Conservation (phyloP, 2,888 invertebrate species). For the Melanchra persicariae region DNA sequence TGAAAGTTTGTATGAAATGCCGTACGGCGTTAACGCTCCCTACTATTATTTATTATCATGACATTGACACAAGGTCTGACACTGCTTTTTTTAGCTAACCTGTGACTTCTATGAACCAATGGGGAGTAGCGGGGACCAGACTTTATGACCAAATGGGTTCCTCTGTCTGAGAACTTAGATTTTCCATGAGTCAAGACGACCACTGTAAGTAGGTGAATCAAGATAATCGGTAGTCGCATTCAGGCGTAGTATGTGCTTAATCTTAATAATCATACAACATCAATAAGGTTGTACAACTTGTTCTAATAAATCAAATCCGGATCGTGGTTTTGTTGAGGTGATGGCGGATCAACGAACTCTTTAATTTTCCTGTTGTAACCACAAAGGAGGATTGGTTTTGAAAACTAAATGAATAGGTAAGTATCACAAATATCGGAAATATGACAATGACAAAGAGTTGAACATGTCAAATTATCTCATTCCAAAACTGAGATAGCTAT, state of each 20-base stretch:
- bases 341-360: conserved; percentile 7
- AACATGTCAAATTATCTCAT: neutral
- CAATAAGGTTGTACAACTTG: neutral
- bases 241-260: too few relatives aligned
- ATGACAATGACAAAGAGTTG: neutral
- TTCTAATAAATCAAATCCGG: conserved; percentile 2
- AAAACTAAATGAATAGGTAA: conserved; percentile 4
- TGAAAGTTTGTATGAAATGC: too few relatives aligned
- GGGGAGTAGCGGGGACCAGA: too few relatives aligned
- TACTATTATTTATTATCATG: too few relatives aligned
- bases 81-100: neutral
- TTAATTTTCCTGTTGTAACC: conserved; percentile 15
- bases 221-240: neutral
- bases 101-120: neutral
- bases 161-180: neutral
- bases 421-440: neutral
- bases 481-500: neutral
- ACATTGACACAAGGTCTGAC: neutral
- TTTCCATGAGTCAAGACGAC: too few relatives aligned
- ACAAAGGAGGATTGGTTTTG: neutral
- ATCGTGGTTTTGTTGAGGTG: conserved; percentile 8
- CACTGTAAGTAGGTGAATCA: too few relatives aligned
- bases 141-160: neutral
- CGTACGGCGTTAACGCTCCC: too few relatives aligned
- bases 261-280: conserved; percentile 1